Percentiles rank a stretch among this genome's conserved stretches.
phyloP scores from a whole-genome alignment of 1,140 invertebrate genomes.

The Calycopis cecrops region DNA sequence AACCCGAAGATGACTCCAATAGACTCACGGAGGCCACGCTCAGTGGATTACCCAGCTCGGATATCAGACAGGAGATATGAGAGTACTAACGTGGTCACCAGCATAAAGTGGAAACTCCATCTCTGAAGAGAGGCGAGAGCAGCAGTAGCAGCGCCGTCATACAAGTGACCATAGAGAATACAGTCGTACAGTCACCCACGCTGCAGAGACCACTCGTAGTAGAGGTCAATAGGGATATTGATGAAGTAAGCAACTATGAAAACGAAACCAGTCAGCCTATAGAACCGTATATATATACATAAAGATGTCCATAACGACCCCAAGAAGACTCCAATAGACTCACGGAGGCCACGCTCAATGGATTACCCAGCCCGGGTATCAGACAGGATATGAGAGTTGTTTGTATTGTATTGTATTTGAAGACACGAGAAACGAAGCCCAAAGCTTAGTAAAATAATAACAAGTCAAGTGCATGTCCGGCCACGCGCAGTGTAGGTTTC shows the following conservation, averaged over 20 bases:
- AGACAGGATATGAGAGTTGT: too few relatives aligned
- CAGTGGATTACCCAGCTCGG: constrained; percentile 51
- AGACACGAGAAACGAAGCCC: too few relatives aligned
- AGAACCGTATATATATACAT: constrained; percentile 59
- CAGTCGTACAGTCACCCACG: constrained; percentile 57
- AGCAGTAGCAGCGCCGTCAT: constrained; percentile 27
- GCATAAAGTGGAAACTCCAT: constrained; percentile 65
- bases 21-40: constrained; percentile 50
- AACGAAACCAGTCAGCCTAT: constrained; percentile 45
- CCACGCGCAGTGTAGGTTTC: too few relatives aligned
- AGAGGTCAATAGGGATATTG: constrained; percentile 52
- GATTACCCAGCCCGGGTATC: too few relatives aligned
- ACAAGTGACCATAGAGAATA: constrained; percentile 47
- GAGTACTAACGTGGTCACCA: constrained; percentile 58
- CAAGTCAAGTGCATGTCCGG: too few relatives aligned
- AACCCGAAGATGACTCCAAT: constrained; percentile 73
- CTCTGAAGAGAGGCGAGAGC: constrained; percentile 43
- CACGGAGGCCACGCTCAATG: too few relatives aligned
- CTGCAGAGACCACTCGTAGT: constrained; percentile 55
- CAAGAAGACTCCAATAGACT: too few relatives aligned
- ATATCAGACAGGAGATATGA: constrained; percentile 54
- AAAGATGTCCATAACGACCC: too few relatives aligned
- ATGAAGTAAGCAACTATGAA: constrained; percentile 58
- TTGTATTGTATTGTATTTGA: too few relatives aligned
- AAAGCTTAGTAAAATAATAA: too few relatives aligned